Conservation (phyloP, 2,888 invertebrate species). For the Drosophila tripunctata region DNA sequence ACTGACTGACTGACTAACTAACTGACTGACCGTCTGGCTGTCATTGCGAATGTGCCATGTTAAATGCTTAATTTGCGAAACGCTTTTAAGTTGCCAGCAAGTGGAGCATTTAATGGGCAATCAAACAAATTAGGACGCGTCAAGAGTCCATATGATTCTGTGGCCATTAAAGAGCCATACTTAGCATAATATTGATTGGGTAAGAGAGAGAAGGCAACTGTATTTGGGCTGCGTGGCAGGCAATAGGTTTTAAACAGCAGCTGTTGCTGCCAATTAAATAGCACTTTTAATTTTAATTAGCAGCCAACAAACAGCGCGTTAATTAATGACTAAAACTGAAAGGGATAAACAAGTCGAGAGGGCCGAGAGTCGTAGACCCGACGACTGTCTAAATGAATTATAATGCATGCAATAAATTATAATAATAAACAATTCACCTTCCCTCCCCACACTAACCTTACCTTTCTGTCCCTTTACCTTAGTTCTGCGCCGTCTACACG, state of each 20-base stretch:
- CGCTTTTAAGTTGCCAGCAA: slow-evolving; percentile 38
- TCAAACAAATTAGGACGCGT: slow-evolving; percentile 42
- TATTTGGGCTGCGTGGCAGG: background rate
- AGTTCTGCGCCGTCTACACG: slow-evolving; percentile 19
- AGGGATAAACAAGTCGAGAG: slow-evolving; percentile 42
- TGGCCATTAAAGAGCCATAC: background rate
- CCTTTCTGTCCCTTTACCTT: background rate
- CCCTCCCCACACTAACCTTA: slow-evolving; percentile 24
- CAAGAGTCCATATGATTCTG: slow-evolving; percentile 10
- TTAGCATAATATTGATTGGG: no score
- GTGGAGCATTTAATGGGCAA: slow-evolving; percentile 47
- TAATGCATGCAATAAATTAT: slow-evolving; percentile 67
- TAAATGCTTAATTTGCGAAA: slow-evolving; percentile 55
- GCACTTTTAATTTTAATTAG: slow-evolving; percentile 75
- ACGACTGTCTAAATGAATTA: slow-evolving; percentile 63
- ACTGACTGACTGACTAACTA: background rate
- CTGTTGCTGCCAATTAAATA: slow-evolving; percentile 67
- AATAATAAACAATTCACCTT: slow-evolving; percentile 58
- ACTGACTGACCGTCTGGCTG: background rate
- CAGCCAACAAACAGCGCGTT: slow-evolving; percentile 59
- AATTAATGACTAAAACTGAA: slow-evolving; percentile 66
- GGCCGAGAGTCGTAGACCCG: slow-evolving; percentile 6
- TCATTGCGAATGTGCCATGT: slow-evolving; percentile 1
- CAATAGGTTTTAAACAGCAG: slow-evolving; percentile 33
- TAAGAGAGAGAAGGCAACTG: no score